A percentile compares a stretch with the other conserved stretches of the same genome.
phyloP scores from a whole-genome alignment of 2,797 vertebrate genomes.

The Dermochelys coriacea region DNA sequence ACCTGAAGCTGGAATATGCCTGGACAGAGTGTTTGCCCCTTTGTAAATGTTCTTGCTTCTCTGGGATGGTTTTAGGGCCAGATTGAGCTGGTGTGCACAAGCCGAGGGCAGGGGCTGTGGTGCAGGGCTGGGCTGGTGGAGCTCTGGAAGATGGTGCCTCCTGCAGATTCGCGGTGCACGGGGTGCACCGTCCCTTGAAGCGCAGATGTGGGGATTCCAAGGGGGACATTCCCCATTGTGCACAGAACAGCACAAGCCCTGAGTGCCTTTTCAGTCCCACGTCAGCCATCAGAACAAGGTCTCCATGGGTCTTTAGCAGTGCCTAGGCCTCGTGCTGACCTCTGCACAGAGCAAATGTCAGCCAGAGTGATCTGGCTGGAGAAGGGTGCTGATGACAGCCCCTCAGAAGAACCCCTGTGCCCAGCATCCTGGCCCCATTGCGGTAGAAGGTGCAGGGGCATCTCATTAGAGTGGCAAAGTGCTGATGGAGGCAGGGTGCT shows the following conservation, averaged over 20 bases:
- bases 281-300: background rate
- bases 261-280: background rate
- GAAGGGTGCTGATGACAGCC: background rate
- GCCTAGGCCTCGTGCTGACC: background rate
- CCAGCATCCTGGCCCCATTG: background rate
- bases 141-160: background rate
- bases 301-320: background rate
- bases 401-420: background rate
- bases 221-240: background rate
- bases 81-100: background rate
- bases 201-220: background rate
- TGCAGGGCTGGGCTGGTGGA: background rate
- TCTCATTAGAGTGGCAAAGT: background rate
- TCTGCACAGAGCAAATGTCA: background rate
- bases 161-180: background rate
- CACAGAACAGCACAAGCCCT: background rate
- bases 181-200: background rate
- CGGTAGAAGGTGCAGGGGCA: background rate
- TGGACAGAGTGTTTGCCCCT: background rate
- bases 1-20: background rate
- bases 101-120: background rate
- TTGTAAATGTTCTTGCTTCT: background rate
- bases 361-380: background rate
- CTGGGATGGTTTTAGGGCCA: background rate
- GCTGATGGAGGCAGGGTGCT: background rate